These are phyloP conservation scores for Odiellus spinosus DNA, from an alignment of 2,888 invertebrate species.

Conservation along the genomic window DNA sequence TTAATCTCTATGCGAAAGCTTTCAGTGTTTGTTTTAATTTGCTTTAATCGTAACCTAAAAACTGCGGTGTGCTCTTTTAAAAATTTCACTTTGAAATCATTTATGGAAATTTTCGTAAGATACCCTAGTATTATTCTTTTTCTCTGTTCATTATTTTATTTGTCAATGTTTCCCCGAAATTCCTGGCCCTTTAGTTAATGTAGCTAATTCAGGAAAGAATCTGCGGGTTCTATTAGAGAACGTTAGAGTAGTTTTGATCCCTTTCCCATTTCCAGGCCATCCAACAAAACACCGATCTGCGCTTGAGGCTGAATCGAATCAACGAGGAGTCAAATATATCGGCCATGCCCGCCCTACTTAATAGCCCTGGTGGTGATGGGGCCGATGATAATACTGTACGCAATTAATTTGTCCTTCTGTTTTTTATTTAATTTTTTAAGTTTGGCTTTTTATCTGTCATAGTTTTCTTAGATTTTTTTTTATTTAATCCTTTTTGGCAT, in stretches of 20 bases:
- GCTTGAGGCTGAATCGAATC: slow-evolving; percentile 32
- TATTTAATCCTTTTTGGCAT: no score
- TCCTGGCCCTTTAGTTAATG: no score
- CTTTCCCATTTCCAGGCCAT: slow-evolving; percentile 37
- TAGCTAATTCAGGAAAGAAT: no score
- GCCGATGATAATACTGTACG: slow-evolving; percentile 14
- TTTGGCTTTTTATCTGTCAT: no score
- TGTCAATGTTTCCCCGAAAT: no score
- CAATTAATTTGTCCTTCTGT: not conserved
- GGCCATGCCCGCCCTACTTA: slow-evolving; percentile 29
- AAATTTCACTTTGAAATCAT: not conserved
- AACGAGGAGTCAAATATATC: slow-evolving; percentile 33
- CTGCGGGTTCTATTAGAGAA: no score
- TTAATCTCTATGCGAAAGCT: not conserved
- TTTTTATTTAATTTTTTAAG: no score
- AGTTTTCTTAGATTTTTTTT: no score
- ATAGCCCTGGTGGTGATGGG: slow-evolving; percentile 13
- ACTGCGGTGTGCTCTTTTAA: not conserved
- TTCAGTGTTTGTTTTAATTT: no score
- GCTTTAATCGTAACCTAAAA: no score
- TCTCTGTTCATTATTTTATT: no score
- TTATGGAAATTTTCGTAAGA: not conserved
- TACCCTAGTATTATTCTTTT: not conserved
- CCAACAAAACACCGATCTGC: slow-evolving; percentile 57
- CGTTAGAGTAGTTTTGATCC: no score